Conservation (phyloP, 2,797 vertebrate genomes). For the Agapornis canus region DNA sequence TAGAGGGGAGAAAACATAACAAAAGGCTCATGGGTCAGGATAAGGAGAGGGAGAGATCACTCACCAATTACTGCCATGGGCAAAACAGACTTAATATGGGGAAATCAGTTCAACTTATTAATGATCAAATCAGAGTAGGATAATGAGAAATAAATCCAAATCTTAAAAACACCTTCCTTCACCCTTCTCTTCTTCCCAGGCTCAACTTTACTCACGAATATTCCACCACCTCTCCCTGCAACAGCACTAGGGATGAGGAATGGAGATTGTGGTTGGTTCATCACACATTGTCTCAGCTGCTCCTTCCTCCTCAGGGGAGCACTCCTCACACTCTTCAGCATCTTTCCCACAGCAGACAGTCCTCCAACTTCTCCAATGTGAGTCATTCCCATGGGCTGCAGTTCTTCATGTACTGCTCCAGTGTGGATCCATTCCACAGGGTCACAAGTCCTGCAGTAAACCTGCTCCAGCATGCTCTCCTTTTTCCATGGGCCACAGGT, state of each 20-base stretch:
- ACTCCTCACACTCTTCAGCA: not conserved
- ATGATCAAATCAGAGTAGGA: not conserved
- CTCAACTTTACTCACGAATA: fast-evolving
- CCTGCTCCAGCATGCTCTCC: not conserved
- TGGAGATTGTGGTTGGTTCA: too few species aligned
- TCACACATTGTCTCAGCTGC: too few species aligned
- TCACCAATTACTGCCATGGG: not conserved
- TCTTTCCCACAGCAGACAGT: not conserved
- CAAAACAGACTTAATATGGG: not conserved
- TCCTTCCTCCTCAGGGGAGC: not conserved
- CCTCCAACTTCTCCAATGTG: not conserved
- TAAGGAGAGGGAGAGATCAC: not conserved
- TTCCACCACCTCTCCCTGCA: not conserved
- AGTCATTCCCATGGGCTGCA: not conserved
- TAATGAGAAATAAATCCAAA: not conserved
- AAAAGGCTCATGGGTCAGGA: fast-evolving
- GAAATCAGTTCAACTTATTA: not conserved
- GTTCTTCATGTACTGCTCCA: not conserved
- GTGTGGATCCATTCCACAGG: not conserved
- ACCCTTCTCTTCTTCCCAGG: not conserved
- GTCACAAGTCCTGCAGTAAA: not conserved
- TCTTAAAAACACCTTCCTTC: not conserved
- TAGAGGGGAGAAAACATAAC: not conserved
- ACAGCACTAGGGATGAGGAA: fast-evolving
- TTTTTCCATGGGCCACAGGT: not conserved